Conservation (phyloP, 2,888 invertebrate species). For the Epicampocera succincta region DNA sequence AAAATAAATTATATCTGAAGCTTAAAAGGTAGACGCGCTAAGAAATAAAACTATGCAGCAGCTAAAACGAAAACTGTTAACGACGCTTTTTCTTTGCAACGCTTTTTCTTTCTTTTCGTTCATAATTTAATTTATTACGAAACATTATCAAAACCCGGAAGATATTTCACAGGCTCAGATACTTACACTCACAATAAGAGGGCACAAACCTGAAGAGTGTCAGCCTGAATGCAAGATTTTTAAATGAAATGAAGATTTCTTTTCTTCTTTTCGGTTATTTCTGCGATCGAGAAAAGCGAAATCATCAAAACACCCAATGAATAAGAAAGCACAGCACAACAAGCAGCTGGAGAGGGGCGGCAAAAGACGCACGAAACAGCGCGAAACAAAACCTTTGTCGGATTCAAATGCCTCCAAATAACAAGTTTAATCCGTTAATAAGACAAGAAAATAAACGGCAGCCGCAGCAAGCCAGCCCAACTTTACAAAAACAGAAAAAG, state of each 20-base stretch:
- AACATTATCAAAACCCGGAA: slow-evolving; percentile 66
- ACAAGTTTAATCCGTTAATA: slow-evolving; percentile 62
- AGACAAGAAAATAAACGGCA: slow-evolving; percentile 23
- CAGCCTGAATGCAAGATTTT: slow-evolving; percentile 2
- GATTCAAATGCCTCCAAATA: slow-evolving; percentile 34
- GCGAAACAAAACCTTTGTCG: slow-evolving; percentile 3
- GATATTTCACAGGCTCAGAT: slow-evolving; percentile 48
- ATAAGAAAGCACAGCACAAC: not conserved
- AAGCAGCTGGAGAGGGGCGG: not conserved
- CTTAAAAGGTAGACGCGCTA: slow-evolving; percentile 14
- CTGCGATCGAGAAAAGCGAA: slow-evolving; percentile 42
- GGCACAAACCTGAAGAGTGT: not conserved
- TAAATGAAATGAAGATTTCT: slow-evolving; percentile 15
- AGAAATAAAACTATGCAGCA: slow-evolving; percentile 9
- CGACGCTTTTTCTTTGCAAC: slow-evolving; percentile 37
- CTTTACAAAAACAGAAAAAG: not conserved
- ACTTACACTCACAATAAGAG: not conserved
- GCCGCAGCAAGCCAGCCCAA: not conserved
- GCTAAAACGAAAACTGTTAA: slow-evolving; percentile 46
- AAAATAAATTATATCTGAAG: not conserved
- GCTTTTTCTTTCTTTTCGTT: slow-evolving; percentile 23
- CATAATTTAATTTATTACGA: slow-evolving; percentile 48
- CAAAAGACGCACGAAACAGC: not conserved
- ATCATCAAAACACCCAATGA: slow-evolving; percentile 34
- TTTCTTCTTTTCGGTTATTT: not conserved